phyloP scores from a whole-genome alignment of 92 coral and sea anemone genomes.

The Pocillopora meandrina region DNA sequence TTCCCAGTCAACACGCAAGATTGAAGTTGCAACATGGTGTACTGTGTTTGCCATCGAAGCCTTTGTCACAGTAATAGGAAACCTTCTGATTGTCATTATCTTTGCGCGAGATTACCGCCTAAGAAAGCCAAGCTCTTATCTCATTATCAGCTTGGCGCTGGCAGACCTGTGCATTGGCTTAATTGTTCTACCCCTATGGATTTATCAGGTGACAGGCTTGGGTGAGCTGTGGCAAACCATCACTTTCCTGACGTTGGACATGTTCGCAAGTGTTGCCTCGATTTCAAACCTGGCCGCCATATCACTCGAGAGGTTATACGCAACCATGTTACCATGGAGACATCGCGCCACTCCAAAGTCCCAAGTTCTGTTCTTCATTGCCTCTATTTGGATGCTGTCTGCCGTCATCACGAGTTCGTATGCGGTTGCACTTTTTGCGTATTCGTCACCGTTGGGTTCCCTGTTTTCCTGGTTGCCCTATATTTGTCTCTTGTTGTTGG shows the following conservation, averaged over 20 bases:
- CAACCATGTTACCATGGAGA: conserved; percentile 11
- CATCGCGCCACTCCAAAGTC: neutral
- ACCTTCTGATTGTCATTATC: neutral
- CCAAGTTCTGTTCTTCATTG: neutral
- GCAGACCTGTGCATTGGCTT: conserved; percentile 7
- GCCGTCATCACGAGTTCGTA: neutral
- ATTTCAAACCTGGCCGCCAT: conserved; percentile 20
- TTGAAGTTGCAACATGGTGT: neutral
- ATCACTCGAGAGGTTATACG: conserved; percentile 17
- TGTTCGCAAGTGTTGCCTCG: conserved; percentile 14
- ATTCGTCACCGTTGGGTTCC: neutral
- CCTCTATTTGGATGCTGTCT: neutral
- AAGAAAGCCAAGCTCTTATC: conserved; percentile 4
- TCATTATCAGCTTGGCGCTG: neutral
- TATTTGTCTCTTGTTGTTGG: neutral
- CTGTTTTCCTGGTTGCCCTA: conserved; percentile 7
- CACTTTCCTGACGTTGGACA: neutral
- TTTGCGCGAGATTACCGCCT: neutral
- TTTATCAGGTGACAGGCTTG: conserved; percentile 1
- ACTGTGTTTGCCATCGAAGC: neutral
- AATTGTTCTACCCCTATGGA: neutral
- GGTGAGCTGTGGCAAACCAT: neutral
- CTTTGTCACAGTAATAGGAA: neutral
- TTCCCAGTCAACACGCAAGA: neutral
- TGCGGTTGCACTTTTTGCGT: neutral